These are phyloP conservation scores for Ictidomys tridecemlineatus DNA, from an alignment of 2,113 vertebrate genomes.

Conservation along the genomic window DNA sequence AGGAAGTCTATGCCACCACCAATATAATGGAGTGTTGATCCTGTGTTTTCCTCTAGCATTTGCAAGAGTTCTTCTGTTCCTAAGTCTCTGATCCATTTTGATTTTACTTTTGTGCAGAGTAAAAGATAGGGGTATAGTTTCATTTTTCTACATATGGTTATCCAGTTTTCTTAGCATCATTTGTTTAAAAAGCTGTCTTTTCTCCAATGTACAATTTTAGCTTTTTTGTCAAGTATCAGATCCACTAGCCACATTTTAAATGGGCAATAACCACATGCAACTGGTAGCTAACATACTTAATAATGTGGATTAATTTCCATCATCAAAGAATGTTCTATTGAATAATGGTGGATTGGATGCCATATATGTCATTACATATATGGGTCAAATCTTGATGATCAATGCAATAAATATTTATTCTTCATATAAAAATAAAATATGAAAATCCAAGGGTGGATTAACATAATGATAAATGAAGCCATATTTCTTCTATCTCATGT, in stretches of 20 bases:
- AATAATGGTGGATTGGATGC: background rate
- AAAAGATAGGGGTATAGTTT: no score
- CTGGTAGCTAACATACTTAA: background rate
- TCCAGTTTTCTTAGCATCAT: no score
- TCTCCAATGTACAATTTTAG: no score
- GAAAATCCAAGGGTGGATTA: conserved; percentile 1
- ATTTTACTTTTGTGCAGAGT: no score
- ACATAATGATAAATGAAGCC: background rate
- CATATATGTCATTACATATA: background rate
- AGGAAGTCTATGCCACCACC: no score
- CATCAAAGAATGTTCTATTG: conserved; percentile 1
- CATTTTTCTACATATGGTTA: no score
- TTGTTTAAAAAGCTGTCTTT: no score
- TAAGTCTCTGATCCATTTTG: no score
- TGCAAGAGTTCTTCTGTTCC: no score
- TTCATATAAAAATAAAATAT: background rate
- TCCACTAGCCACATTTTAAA: conserved; percentile 32
- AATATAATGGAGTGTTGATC: no score
- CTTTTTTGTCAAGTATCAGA: no score
- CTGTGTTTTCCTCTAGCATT: no score
- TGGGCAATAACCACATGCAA: background rate
- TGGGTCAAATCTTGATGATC: background rate
- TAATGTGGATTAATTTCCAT: background rate
- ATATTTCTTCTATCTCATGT: background rate
- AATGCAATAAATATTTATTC: background rate